These are phyloP conservation scores for Tyria jacobaeae DNA, from an alignment of 2,888 invertebrate species.

Conservation along the genomic window DNA sequence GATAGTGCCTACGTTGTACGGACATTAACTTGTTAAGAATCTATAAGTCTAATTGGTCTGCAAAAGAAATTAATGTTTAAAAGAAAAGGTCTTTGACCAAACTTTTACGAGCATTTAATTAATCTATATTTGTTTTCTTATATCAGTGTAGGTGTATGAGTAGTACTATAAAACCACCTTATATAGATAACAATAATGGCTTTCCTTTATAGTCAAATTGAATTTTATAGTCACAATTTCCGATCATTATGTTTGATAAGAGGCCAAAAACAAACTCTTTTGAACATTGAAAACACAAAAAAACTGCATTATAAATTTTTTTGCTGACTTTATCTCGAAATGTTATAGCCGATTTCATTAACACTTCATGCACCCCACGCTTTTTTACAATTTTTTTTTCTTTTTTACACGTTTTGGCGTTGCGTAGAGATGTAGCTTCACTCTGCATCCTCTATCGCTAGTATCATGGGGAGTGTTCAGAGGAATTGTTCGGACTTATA, in stretches of 20 bases:
- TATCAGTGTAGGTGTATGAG: constrained; percentile 2
- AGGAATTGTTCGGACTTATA: too few species aligned
- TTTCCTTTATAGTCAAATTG: constrained; percentile 1
- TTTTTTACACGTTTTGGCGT: too few species aligned
- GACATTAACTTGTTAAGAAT: too few species aligned
- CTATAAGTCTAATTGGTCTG: not conserved
- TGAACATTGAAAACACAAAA: not conserved
- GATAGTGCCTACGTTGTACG: too few species aligned
- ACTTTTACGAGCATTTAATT: not conserved
- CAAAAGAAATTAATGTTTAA: not conserved
- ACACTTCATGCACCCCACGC: too few species aligned
- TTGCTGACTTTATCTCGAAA: too few species aligned
- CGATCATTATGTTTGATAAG: constrained; percentile 4
- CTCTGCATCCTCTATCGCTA: too few species aligned
- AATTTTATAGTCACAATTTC: constrained; percentile 9
- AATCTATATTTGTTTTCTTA: not conserved
- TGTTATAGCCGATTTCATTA: too few species aligned
- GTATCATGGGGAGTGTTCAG: too few species aligned
- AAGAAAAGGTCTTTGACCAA: not conserved
- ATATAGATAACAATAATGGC: constrained; percentile 9
- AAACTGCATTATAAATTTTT: too few species aligned
- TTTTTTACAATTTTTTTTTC: too few species aligned
- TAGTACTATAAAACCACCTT: constrained; percentile 1
- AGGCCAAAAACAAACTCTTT: not conserved
- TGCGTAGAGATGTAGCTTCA: too few species aligned